These are phyloP conservation scores for Mantis religiosa DNA, from an alignment of 2,888 invertebrate species.

Conservation along the genomic window DNA sequence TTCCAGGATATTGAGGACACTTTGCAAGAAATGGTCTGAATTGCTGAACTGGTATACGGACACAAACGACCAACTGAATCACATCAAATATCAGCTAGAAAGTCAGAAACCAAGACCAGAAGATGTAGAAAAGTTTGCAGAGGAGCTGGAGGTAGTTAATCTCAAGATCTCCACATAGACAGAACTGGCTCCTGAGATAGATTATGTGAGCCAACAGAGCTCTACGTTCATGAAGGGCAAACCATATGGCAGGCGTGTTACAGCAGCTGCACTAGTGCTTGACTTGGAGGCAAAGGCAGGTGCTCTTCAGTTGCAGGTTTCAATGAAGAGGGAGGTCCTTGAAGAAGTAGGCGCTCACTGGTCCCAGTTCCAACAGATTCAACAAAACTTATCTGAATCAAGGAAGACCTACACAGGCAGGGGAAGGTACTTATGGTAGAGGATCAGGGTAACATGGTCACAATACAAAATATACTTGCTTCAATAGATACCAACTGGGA, in stretches of 20 bases:
- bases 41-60: conserved; percentile 78
- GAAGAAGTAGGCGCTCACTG: conserved; percentile 66
- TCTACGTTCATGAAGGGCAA: conserved; percentile 67
- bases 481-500: conserved; percentile 79
- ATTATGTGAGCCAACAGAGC: conserved; percentile 41
- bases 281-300: conserved; percentile 69
- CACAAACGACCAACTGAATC: conserved; percentile 70
- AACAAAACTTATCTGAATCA: conserved; percentile 65
- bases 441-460: conserved; percentile 74
- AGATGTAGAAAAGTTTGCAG: conserved; percentile 55
- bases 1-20: conserved; percentile 60
- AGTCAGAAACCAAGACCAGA: conserved; percentile 67
- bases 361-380: conserved; percentile 71
- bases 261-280: conserved; percentile 60
- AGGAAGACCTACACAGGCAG: conserved; percentile 72
- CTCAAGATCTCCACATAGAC: conserved; percentile 35
- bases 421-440: conserved; percentile 75
- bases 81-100: conserved; percentile 75
- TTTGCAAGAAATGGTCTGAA: conserved; percentile 76
- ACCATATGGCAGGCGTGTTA: conserved; percentile 60
- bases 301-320: conserved; percentile 61
- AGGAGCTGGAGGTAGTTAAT: conserved; percentile 38
- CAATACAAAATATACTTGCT: conserved; percentile 73
- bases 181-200: conserved; percentile 34
- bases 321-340: conserved; percentile 61